phyloP scores from a whole-genome alignment of 2,888 invertebrate genomes.

The Pyrochroa serraticornis region DNA sequence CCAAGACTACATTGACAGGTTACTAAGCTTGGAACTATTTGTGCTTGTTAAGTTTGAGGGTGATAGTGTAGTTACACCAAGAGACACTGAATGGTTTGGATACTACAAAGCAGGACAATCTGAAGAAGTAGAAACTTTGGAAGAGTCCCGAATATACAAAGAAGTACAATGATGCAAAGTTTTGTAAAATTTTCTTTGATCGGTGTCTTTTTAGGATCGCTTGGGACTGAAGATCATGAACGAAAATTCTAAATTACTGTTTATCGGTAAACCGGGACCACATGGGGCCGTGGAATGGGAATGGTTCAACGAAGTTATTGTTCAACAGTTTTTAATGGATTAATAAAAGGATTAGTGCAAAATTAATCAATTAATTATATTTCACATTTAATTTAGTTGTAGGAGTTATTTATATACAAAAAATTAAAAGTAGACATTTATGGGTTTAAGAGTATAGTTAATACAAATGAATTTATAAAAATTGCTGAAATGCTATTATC shows the following conservation, averaged over 20 bases:
- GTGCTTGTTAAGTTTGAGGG: constrained; percentile 88
- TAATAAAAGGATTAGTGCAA: constrained; percentile 37
- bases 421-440: no score
- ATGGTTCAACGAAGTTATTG: constrained; percentile 78
- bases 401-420: no score
- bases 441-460: no score
- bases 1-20: constrained; percentile 75
- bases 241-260: constrained; percentile 70
- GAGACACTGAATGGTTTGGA: constrained; percentile 94
- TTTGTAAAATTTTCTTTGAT: constrained; percentile 27
- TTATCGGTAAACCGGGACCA: constrained; percentile 81
- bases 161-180: constrained; percentile 69
- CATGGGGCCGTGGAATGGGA: constrained; percentile 71
- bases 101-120: constrained; percentile 89
- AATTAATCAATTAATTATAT: not conserved
- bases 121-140: constrained; percentile 69
- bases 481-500: no score
- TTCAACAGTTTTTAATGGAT: constrained; percentile 58
- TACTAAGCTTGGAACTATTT: constrained; percentile 78
- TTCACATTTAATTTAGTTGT: no score
- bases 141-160: constrained; percentile 75
- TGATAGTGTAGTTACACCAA: constrained; percentile 92
- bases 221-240: constrained; percentile 79
- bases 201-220: constrained; percentile 69
- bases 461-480: no score